Evolutionary conservation across 2,888 invertebrate species (phyloP).

Genomic region (Melinaea menophilus): DNA sequence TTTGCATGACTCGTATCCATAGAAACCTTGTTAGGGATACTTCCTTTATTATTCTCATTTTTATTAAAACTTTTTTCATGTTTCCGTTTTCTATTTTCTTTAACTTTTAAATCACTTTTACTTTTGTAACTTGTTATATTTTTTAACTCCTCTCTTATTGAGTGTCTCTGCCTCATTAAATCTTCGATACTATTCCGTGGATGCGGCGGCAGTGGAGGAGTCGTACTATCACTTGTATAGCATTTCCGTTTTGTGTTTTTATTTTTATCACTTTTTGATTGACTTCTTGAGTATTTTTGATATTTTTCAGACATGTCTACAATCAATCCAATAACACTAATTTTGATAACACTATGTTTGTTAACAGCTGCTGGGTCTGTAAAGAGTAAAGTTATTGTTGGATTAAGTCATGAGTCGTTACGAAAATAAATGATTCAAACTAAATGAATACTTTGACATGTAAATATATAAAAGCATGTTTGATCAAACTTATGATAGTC

Average conservation of each 20-base stretch:
- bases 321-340: conserved; percentile 29
- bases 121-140: conserved; percentile 45
- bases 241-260: conserved; percentile 41
- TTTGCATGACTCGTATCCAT: conserved; percentile 11
- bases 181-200: conserved; percentile 52
- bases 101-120: conserved; percentile 32
- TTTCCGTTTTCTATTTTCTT: conserved; percentile 41
- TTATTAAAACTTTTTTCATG: conserved; percentile 33
- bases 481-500: conserved; percentile 38
- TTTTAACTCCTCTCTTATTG: conserved; percentile 56
- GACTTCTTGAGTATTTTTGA: conserved; percentile 42
- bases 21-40: conserved; percentile 10
- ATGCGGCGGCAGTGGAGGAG: conserved; percentile 60
- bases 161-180: conserved; percentile 57
- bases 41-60: conserved; percentile 35
- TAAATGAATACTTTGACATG: conserved; percentile 21
- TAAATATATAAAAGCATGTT: conserved; percentile 31
- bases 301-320: conserved; percentile 50
- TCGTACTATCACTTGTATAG: conserved; percentile 49
- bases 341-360: conserved; percentile 32
- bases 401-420: conserved; percentile 25
- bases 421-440: conserved; percentile 17
- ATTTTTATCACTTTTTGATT: conserved; percentile 45
- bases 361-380: conserved; percentile 33
- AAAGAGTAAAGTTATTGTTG: conserved; percentile 43